Percentiles rank a stretch among this genome's conserved stretches.
Evolutionary conservation across 2,888 invertebrate species (phyloP).

Genomic region (Agrochola macilenta): DNA sequence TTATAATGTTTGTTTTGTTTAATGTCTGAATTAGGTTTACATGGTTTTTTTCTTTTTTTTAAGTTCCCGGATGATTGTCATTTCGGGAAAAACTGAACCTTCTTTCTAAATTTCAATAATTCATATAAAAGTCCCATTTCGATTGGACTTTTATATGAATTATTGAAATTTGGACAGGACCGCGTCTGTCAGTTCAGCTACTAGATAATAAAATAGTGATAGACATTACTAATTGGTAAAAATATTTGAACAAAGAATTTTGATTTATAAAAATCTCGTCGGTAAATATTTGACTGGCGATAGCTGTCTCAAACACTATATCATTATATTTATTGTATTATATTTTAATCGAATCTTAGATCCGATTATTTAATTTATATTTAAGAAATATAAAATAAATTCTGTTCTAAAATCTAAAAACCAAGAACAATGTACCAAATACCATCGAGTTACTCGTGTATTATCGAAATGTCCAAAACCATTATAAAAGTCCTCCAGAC

Average conservation of each 20-base stretch:
- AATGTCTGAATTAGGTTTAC: too few relatives aligned
- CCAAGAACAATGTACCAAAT: neutral
- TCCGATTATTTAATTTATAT: neutral
- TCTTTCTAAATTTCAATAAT: too few relatives aligned
- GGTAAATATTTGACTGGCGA: neutral
- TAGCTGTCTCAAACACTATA: neutral
- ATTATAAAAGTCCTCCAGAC: too few relatives aligned
- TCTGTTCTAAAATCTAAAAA: neutral
- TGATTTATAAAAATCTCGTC: neutral
- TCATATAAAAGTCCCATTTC: too few relatives aligned
- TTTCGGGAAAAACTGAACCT: neutral
- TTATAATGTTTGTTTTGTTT: neutral
- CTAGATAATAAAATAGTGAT: neutral
- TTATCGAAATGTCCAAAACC: neutral
- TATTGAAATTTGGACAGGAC: neutral
- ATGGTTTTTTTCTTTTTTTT: too few relatives aligned
- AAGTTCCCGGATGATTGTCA: too few relatives aligned
- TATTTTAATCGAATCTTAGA: neutral
- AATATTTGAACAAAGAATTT: neutral
- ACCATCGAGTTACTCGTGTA: too few relatives aligned
- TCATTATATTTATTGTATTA: neutral
- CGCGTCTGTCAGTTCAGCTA: neutral
- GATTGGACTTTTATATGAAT: neutral
- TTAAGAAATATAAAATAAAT: neutral
- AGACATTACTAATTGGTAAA: neutral